phyloP scores from a whole-genome alignment of 2,888 invertebrate species.

The Nomada hirtipes region DNA sequence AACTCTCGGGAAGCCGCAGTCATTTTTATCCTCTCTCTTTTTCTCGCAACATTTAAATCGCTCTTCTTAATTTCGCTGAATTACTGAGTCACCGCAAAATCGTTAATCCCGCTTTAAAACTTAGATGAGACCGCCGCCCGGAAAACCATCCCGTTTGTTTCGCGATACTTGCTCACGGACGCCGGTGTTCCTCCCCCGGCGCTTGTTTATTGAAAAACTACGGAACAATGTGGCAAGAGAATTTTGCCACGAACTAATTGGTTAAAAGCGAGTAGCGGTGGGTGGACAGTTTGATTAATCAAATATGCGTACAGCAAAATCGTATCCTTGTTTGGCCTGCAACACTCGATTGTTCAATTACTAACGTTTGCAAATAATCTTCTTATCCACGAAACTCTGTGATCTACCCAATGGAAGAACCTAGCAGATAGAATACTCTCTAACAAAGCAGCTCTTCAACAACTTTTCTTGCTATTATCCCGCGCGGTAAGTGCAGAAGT shows the following conservation, averaged over 20 bases:
- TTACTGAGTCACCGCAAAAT: conserved; percentile 28
- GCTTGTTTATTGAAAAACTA: background rate
- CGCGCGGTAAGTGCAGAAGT: background rate
- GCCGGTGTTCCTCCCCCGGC: background rate
- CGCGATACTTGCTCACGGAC: background rate
- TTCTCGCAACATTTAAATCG: conserved; percentile 19
- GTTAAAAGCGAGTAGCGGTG: too few species aligned
- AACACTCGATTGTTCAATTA: too few species aligned
- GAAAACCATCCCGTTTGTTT: background rate
- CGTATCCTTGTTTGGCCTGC: too few species aligned
- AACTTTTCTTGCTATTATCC: background rate
- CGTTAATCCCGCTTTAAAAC: conserved; percentile 20
- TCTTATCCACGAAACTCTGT: too few species aligned
- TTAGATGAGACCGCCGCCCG: background rate
- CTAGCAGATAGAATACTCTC: background rate
- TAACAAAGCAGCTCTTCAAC: background rate
- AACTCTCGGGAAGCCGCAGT: background rate
- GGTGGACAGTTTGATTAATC: too few species aligned
- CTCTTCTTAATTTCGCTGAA: conserved; percentile 36
- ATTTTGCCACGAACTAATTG: too few species aligned
- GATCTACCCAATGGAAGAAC: too few species aligned
- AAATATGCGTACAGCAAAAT: too few species aligned
- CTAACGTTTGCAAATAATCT: too few species aligned
- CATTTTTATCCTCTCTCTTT: background rate
- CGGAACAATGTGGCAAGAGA: background rate